Evolutionary conservation across 2,888 invertebrate species (phyloP), one percentile per base, ranked within the genome.

Genomic region (Drosophila robusta): DNA sequence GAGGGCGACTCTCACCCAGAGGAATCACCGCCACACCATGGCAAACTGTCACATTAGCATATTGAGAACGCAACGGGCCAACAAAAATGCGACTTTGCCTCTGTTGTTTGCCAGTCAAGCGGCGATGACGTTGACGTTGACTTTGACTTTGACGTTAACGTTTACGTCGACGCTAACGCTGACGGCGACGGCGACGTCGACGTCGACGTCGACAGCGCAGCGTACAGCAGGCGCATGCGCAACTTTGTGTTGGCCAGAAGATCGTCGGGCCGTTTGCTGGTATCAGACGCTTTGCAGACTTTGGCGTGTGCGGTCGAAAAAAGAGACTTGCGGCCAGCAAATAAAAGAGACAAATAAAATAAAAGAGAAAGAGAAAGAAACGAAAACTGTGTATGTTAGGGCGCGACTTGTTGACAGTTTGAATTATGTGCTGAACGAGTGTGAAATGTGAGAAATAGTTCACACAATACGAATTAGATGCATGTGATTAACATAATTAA

Each of bases 11-110:
- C 75, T 69, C 57, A 58, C 42, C 65, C 46, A 49, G 61, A 68
- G 63, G 62, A 80, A 52, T 38, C 55, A 55, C 34, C 32, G 54
- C 75, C 54, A 64, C 68, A 57, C 55, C 54, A 74, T 69, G 65
- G 81, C 85, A 85, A 89, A 86, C 88, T 87, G 89, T 89, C 85
- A 79, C 88, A 86, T 86, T 86, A 86, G 88, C 85, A 86, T 86
- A 86, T 86, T 87, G 73, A 74, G 85, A 85, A 89, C 87, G 67
- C 78, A 80, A 77, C 78, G 78, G 74, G 62, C 65, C 56, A 74
- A 82, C 79, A 76, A 65, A 86, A 88, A 74, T 71, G 56, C 77
- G 78, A 65, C 77, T 80, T 70, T 58, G 54, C 70, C 66, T 60
- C 80, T 77, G 84, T 70, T 73, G 67, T 63, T 78, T 77, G 70